Percentiles rank a stretch among this genome's conserved stretches.
Evolutionary conservation across 2,113 vertebrate genomes (phyloP).

Genomic region (Pterocles orientalis): DNA sequence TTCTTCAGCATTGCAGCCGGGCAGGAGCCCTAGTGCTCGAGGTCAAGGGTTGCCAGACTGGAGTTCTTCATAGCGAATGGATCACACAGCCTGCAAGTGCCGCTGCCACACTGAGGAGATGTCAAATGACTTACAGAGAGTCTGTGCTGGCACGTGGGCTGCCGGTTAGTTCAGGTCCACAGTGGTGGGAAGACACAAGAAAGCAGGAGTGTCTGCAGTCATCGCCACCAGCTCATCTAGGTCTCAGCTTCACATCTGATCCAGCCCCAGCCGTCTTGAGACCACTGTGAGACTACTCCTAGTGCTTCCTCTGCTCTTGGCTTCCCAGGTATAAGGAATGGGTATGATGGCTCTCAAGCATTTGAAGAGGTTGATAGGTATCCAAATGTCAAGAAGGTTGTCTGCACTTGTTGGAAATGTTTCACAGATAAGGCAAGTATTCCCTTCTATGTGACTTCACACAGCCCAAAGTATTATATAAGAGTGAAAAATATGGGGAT

Average conservation of each 20-base stretch:
- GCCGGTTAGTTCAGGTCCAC: background rate
- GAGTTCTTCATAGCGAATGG: rapidly evolving
- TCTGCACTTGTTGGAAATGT: background rate
- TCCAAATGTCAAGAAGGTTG: background rate
- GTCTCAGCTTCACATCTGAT: background rate
- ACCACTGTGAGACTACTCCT: background rate
- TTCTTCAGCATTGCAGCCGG: background rate
- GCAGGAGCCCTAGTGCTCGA: background rate
- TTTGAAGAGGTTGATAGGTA: background rate
- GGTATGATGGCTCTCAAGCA: background rate
- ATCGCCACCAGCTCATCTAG: rapidly evolving
- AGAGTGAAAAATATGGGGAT: background rate
- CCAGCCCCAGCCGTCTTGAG: background rate
- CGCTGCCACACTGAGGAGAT: background rate
- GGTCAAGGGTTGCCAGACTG: background rate
- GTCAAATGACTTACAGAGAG: background rate
- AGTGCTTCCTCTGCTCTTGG: background rate
- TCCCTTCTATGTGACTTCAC: background rate
- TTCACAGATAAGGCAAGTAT: background rate
- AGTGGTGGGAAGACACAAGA: background rate
- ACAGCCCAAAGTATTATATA: background rate
- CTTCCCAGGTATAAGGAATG: background rate
- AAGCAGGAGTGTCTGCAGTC: background rate
- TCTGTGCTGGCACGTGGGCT: background rate
- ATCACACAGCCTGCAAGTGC: background rate